Percentiles rank a stretch among this genome's conserved stretches.
Conservation (phyloP, 2,113 vertebrate genomes). For the Otus sunia region DNA sequence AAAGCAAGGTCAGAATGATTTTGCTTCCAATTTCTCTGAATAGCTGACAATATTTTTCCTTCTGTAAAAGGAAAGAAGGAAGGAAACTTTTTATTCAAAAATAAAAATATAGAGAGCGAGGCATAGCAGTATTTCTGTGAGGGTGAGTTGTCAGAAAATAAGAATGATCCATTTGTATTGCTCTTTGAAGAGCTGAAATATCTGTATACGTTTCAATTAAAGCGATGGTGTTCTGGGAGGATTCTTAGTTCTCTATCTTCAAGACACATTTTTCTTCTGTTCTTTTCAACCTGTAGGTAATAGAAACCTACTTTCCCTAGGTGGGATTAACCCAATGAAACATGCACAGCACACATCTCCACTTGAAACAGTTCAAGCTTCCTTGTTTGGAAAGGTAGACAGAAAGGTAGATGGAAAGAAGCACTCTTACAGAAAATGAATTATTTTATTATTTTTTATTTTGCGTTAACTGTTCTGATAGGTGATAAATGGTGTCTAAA, state of each 20-base stretch:
- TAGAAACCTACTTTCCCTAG: not conserved
- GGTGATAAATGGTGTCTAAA: not conserved
- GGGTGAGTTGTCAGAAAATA: not conserved
- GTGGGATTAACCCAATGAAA: not conserved
- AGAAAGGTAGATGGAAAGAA: not conserved
- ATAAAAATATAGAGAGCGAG: not conserved
- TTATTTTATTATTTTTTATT: not conserved
- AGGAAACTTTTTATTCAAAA: not conserved
- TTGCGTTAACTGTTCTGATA: not conserved
- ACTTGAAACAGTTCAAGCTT: not conserved
- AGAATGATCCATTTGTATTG: not conserved
- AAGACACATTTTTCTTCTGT: not conserved
- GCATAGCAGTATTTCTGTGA: not conserved
- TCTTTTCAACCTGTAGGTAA: not conserved
- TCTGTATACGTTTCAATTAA: not conserved
- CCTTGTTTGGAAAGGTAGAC: not conserved
- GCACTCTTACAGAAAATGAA: not conserved
- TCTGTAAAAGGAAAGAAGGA: not conserved
- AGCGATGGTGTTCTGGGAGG: not conserved
- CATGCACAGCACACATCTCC: not conserved
- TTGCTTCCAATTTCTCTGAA: constrained; percentile 28
- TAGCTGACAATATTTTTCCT: not conserved
- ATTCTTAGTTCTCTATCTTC: not conserved
- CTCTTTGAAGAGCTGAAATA: not conserved
- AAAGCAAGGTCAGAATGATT: not conserved